A percentile compares a stretch with the other conserved stretches of the same genome.
phyloP scores from a whole-genome alignment of 2,888 invertebrate species.

The Stenolophus ochropezus region DNA sequence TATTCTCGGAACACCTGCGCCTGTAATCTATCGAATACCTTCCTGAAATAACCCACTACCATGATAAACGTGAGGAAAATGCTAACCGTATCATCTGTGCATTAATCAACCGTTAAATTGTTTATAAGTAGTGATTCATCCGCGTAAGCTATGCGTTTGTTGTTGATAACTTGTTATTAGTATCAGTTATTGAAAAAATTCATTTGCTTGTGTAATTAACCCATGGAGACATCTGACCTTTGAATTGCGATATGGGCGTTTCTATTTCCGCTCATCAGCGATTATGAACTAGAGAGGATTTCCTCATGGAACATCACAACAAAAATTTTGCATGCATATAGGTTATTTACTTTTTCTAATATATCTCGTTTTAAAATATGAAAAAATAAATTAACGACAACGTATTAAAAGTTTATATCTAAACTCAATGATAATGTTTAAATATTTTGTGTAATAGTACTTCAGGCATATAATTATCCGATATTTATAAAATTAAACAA shows the following conservation, averaged over 20 bases:
- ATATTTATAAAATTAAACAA: too few relatives aligned
- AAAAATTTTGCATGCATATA: background rate
- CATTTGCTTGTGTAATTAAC: conserved; percentile 34
- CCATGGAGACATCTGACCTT: conserved; percentile 10
- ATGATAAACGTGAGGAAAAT: background rate
- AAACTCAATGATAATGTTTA: too few relatives aligned
- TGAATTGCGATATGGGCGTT: conserved; percentile 14
- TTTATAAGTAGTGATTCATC: conserved; percentile 27
- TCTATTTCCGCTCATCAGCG: conserved; percentile 14
- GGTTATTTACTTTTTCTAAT: background rate
- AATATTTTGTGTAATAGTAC: too few relatives aligned
- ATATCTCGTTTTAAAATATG: too few relatives aligned
- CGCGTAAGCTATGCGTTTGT: conserved; percentile 10
- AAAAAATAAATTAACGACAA: too few relatives aligned
- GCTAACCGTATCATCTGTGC: background rate
- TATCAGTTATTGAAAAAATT: conserved; percentile 3
- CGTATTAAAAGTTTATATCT: too few relatives aligned
- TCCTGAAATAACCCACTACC: background rate
- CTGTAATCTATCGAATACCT: background rate
- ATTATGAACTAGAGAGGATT: background rate
- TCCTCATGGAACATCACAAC: background rate
- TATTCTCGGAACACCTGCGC: background rate
- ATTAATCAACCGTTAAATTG: conserved; percentile 9
- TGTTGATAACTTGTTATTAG: conserved; percentile 24
- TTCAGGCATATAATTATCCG: too few relatives aligned